A percentile compares a stretch with the other conserved stretches of the same genome.
These are phyloP conservation scores for Eristalinus sepulchralis DNA, from an alignment of 2,888 invertebrate genomes.

Conservation along the genomic window DNA sequence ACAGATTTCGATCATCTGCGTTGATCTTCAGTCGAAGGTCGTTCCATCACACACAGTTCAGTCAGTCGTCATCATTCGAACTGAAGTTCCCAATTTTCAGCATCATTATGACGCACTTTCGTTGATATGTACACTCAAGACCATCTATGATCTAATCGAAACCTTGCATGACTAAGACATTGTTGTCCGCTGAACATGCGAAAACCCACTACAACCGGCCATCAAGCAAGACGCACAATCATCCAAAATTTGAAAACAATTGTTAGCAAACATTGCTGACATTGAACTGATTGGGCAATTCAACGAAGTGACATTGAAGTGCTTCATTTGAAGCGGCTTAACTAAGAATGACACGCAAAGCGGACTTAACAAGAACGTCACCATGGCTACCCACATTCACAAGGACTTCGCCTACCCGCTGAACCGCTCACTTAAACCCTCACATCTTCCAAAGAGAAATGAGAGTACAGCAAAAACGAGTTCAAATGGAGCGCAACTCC, in stretches of 20 bases:
- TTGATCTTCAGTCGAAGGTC: too few relatives aligned
- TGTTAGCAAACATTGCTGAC: background rate
- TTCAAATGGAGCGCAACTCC: background rate
- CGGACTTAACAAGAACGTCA: background rate
- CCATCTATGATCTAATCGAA: background rate
- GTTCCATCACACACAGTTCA: background rate
- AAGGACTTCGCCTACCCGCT: background rate
- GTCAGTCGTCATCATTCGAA: background rate
- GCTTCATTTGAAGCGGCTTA: background rate
- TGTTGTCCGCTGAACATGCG: background rate
- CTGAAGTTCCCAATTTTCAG: background rate
- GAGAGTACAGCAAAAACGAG: background rate
- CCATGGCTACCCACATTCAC: background rate
- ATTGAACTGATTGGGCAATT: background rate
- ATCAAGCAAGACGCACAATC: background rate
- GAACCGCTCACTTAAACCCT: background rate
- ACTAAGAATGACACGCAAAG: background rate
- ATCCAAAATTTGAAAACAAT: background rate
- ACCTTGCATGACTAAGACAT: background rate
- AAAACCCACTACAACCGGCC: background rate
- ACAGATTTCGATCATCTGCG: too few relatives aligned
- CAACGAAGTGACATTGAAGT: background rate
- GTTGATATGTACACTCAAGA: background rate
- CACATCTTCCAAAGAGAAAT: background rate
- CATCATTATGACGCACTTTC: background rate